Conservation (phyloP, 2,113 vertebrate genomes). For the Paedocypris sp. region DNA sequence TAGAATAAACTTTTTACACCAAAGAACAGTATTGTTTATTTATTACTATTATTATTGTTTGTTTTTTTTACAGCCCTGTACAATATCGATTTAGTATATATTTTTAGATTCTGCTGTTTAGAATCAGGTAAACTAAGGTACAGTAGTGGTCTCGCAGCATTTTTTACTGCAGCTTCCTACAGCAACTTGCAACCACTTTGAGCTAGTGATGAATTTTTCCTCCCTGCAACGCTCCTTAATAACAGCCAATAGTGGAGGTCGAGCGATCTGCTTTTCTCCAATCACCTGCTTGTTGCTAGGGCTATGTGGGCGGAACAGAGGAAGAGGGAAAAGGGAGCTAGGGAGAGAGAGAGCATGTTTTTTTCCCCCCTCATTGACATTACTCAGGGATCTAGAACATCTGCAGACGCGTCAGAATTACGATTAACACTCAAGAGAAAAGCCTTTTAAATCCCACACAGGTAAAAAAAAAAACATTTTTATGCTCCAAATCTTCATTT, state of each 20-base stretch:
- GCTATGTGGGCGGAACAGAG: no score
- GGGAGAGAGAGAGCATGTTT: constrained; percentile 42
- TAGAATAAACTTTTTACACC: no score
- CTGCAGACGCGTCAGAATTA: constrained; percentile 40
- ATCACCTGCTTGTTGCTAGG: constrained; percentile 61
- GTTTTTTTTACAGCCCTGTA: no score
- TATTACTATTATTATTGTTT: no score
- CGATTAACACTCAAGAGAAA: constrained; percentile 43
- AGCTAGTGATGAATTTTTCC: constrained; percentile 59
- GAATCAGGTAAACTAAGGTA: no score
- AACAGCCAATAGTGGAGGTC: constrained; percentile 53
- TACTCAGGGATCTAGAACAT: constrained; percentile 57
- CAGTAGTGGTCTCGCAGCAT: constrained; percentile 33
- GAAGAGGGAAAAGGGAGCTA: no score
- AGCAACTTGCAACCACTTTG: constrained; percentile 54
- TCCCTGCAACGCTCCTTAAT: constrained; percentile 44
- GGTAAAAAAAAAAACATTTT: neutral
- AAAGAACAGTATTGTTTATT: no score
- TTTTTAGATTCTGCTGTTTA: no score
- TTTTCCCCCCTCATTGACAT: constrained; percentile 51
- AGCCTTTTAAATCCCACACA: constrained; percentile 7
- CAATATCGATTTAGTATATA: no score
- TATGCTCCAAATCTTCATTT: no score
- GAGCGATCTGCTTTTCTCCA: constrained; percentile 46
- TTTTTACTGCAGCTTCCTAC: constrained; percentile 51